Percentiles rank a stretch among this genome's conserved stretches.
Conservation (phyloP, 2,113 vertebrate genomes). For the Philantomba maxwellii region DNA sequence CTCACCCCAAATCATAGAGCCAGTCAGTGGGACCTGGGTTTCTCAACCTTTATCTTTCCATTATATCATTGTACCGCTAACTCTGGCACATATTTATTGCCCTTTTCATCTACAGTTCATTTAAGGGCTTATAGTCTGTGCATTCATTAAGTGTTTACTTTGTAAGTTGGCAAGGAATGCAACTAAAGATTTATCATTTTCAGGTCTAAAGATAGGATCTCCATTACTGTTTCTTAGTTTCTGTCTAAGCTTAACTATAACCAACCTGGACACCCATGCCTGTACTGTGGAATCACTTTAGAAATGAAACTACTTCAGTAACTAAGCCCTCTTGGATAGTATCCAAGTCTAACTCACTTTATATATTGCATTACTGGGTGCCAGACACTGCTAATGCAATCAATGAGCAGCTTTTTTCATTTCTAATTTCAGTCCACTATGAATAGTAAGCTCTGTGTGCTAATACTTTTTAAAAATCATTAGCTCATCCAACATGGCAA, state of each 20-base stretch:
- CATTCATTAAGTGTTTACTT: not conserved
- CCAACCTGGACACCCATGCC: not conserved
- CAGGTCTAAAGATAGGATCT: not conserved
- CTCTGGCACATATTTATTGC: not conserved
- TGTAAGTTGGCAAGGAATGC: not conserved
- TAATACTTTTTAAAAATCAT: slow-evolving; percentile 57
- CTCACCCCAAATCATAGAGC: not conserved
- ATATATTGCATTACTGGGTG: slow-evolving; percentile 43
- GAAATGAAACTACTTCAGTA: slow-evolving; percentile 38
- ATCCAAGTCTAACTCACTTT: slow-evolving; percentile 46
- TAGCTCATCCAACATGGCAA: slow-evolving; percentile 27
- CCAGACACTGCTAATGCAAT: slow-evolving; percentile 49
- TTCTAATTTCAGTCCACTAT: slow-evolving; percentile 47
- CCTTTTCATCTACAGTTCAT: not conserved
- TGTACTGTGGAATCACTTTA: not conserved
- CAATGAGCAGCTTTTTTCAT: slow-evolving; percentile 9
- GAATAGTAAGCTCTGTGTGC: slow-evolving; percentile 40
- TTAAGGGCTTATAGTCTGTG: not conserved
- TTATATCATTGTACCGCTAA: not conserved
- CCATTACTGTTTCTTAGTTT: not conserved
- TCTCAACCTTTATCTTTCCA: not conserved
- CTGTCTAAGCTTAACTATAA: not conserved
- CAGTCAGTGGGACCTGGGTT: not conserved
- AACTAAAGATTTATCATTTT: slow-evolving; percentile 30
- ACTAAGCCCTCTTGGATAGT: slow-evolving; percentile 22